Evolutionary conservation across 2,888 invertebrate genomes (phyloP).

Genomic region (Chrysodeixis includens): DNA sequence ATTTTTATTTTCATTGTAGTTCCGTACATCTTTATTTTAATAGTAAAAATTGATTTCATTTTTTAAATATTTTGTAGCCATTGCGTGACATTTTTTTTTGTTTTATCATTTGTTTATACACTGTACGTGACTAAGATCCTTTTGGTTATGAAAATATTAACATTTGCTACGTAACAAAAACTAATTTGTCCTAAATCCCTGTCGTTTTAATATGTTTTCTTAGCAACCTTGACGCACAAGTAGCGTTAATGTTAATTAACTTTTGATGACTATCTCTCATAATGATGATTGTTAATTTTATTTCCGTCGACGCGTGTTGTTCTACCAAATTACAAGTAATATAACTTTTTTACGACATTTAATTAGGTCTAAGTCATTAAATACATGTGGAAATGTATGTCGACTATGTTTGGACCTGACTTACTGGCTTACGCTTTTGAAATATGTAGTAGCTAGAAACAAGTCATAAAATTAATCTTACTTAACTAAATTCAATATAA

Average conservation of each 20-base stretch:
- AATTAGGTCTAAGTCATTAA: conserved; percentile 2
- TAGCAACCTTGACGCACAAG: not conserved
- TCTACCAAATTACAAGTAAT: conserved; percentile 3
- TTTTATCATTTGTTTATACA: no score
- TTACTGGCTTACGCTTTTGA: not conserved
- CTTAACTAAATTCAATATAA: not conserved
- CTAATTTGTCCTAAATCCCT: not conserved
- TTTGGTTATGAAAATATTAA: no score
- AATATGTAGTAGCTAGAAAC: not conserved
- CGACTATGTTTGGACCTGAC: not conserved
- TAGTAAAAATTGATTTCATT: not conserved
- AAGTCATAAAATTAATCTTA: not conserved
- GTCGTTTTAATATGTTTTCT: not conserved
- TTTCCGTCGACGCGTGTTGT: not conserved
- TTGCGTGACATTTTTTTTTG: no score
- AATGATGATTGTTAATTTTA: conserved; percentile 5
- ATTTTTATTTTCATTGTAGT: conserved; percentile 10
- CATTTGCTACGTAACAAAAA: no score
- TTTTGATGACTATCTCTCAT: conserved; percentile 4
- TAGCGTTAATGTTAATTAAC: conserved; percentile 1
- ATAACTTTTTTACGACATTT: conserved; percentile 8
- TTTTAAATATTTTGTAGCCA: no score
- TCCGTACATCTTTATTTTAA: conserved; percentile 18
- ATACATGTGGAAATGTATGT: not conserved
- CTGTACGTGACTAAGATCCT: no score